Conservation (phyloP, 2,797 vertebrate genomes). For the Oreortyx pictus region DNA sequence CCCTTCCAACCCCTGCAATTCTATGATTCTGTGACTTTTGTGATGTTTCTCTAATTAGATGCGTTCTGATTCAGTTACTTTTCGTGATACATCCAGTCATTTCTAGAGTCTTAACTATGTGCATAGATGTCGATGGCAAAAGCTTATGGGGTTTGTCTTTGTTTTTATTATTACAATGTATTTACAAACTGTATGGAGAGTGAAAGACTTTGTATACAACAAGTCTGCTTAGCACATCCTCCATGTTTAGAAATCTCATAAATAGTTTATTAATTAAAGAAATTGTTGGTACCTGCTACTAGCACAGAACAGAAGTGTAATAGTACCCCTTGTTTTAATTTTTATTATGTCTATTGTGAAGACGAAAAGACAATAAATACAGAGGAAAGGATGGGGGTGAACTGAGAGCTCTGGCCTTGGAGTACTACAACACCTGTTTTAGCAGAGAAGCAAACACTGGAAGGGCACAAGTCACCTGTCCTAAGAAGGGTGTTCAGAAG, state of each 20-base stretch:
- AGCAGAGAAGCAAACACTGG: neutral
- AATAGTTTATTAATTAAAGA: neutral
- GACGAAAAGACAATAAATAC: neutral
- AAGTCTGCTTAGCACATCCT: neutral
- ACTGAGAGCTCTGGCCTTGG: neutral
- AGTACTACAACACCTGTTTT: neutral
- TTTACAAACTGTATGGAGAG: neutral
- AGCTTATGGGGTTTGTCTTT: neutral
- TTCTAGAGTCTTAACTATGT: neutral
- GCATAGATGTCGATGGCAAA: neutral
- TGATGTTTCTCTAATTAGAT: neutral
- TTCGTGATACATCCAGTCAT: neutral
- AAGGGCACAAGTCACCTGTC: neutral
- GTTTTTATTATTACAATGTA: neutral
- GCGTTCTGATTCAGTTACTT: neutral
- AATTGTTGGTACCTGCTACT: neutral
- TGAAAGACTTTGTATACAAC: neutral
- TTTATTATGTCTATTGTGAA: neutral
- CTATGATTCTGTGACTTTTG: neutral
- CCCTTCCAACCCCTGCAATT: too few relatives aligned
- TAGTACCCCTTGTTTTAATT: neutral
- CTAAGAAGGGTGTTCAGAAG: neutral
- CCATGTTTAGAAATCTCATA: neutral
- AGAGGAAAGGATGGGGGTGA: neutral
- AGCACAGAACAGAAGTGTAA: neutral